phyloP scores from a whole-genome alignment of 1,140 invertebrate genomes.

The Achatina immaculata region DNA sequence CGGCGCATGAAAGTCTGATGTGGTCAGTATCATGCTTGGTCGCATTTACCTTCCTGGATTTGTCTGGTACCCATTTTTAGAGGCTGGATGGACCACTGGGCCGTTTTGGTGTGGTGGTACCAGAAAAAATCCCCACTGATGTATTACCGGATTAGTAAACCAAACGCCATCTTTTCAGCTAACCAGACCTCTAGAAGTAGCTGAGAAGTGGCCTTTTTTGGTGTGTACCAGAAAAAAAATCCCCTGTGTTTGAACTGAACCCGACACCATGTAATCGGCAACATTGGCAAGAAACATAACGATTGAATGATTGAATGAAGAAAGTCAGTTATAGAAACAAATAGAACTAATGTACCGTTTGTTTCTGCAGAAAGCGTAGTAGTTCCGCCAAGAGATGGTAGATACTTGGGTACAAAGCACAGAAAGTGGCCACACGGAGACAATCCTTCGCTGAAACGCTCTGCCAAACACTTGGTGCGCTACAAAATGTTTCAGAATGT shows the following conservation, averaged over 20 bases:
- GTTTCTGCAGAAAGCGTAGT: slow-evolving; percentile 45
- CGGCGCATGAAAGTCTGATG: too few relatives aligned
- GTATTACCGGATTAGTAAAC: too few relatives aligned
- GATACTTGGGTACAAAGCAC: slow-evolving; percentile 59
- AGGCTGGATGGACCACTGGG: too few relatives aligned
- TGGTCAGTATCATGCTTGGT: too few relatives aligned
- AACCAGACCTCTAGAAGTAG: neutral
- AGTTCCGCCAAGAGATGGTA: slow-evolving; percentile 55
- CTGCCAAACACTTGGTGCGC: slow-evolving; percentile 47
- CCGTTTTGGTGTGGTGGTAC: too few relatives aligned
- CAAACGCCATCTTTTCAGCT: neutral
- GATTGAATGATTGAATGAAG: neutral
- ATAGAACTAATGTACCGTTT: slow-evolving; percentile 42
- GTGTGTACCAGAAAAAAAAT: too few relatives aligned
- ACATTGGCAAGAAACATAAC: neutral
- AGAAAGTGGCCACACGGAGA: slow-evolving; percentile 54
- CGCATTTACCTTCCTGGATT: too few relatives aligned
- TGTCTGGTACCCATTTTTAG: too few relatives aligned
- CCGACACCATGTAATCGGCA: neutral
- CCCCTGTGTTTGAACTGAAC: neutral
- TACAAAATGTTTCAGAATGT: too few relatives aligned
- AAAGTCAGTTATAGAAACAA: neutral
- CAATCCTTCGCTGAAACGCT: slow-evolving; percentile 52
- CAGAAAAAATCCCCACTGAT: too few relatives aligned
- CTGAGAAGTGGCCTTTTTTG: neutral